Conservation (phyloP, 2,888 invertebrate genomes). For the Drosophila merina region DNA sequence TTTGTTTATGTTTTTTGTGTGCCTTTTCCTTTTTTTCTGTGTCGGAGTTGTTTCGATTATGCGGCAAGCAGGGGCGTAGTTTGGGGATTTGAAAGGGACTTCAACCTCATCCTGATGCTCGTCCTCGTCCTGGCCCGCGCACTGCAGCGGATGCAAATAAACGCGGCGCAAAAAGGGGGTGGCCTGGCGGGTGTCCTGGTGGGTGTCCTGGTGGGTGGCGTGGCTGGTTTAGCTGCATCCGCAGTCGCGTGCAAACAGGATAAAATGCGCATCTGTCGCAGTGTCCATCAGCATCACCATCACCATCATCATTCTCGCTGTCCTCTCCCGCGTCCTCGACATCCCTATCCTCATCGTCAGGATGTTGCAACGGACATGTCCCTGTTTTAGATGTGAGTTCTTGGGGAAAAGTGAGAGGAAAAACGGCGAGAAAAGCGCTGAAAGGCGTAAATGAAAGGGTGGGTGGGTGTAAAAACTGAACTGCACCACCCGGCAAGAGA, state of each 20-base stretch:
- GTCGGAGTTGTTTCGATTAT: constrained; percentile 54
- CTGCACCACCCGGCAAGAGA: not conserved
- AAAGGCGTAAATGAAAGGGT: not conserved
- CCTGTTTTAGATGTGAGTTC: constrained; percentile 22
- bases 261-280: constrained; percentile 40
- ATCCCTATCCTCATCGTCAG: constrained; percentile 9
- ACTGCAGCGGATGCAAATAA: constrained; percentile 50
- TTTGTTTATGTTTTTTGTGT: constrained; percentile 2
- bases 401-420: not conserved
- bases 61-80: constrained; percentile 47
- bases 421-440: constrained; percentile 2
- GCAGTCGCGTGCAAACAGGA: constrained; percentile 39
- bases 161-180: constrained; percentile 10
- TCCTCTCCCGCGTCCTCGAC: not conserved
- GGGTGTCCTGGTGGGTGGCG: not conserved
- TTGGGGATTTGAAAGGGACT: not conserved
- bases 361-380: constrained; percentile 39
- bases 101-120: not conserved
- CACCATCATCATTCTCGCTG: constrained; percentile 83
- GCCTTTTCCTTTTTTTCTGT: not conserved
- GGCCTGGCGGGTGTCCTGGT: too few relatives aligned
- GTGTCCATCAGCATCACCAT: constrained; percentile 58
- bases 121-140: not conserved
- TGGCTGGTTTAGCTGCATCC: constrained; percentile 12
- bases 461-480: not conserved